Conservation (phyloP, 2,797 vertebrate species). For the Poeciliopsis infans region DNA sequence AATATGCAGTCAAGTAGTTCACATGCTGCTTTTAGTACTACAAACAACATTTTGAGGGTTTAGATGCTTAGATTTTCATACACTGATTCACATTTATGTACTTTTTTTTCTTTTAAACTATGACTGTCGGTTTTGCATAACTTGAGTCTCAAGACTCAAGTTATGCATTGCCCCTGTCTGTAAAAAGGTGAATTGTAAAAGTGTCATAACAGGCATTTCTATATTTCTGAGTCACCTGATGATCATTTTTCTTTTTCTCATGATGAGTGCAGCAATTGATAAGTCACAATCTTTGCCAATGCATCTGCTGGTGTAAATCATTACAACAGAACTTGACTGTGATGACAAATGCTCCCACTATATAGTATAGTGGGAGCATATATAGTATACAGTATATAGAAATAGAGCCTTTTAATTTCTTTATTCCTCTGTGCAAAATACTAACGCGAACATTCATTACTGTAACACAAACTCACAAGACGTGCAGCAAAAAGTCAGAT, state of each 20-base stretch:
- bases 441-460: not conserved
- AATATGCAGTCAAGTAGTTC: not conserved
- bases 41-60: not conserved
- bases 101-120: not conserved
- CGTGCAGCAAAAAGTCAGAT: conserved; percentile 14
- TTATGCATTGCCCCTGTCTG: not conserved
- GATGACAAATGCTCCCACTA: not conserved
- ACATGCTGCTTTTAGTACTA: not conserved
- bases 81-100: not conserved
- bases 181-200: not conserved
- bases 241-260: not conserved
- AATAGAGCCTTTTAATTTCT: not conserved
- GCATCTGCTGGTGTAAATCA: not conserved
- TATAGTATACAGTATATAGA: not conserved
- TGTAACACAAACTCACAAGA: not conserved
- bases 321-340: not conserved
- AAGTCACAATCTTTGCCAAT: not conserved
- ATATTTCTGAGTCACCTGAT: not conserved
- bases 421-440: not conserved
- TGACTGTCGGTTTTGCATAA: not conserved
- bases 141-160: not conserved
- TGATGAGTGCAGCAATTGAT: not conserved
- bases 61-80: not conserved
- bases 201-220: not conserved
- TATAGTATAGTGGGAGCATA: too few species aligned